Base-by-base conservation (phyloP, 1,140 invertebrate genomes). In the Camponotus floridanus region DNA sequence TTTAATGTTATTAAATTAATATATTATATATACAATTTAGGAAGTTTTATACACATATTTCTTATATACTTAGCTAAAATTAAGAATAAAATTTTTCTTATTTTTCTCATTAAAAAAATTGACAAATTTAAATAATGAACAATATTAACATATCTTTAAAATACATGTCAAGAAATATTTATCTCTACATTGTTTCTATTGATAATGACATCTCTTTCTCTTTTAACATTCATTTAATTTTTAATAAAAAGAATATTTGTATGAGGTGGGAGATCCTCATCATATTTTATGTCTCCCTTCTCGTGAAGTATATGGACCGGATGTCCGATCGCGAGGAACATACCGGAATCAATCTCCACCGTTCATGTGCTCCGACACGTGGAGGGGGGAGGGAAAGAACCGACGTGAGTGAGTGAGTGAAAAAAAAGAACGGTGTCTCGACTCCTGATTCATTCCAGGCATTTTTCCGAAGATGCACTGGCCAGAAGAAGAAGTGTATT, bases 401-500 rank as follows among this genome's bases (percentile, higher is more conserved):
- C 62, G n/a, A 18, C 4, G 18, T 67, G 39, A 76, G 11, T 8
- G 11, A 55, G 4, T 45, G 26, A 21, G 18, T 45, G 55, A 80
- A n/a, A 59, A 59, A 61, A n/a, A 59, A 79, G 51, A 39, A 8
- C n/a, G 36, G 62, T 81, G 57, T 74, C 61, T 31, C 74, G 45
- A 81, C 64, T 80, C 87, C 45, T 85, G 87, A 80, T 87, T 88
- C 80, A 88, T 90, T 74, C 59, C 70, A 81, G 86, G 87, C 90
- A 92, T 92, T 93, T 93, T 93, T 92, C 92, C 92, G 92, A 93
- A 93, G 93, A 94, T 93, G 91, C 92, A 91, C 91, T 91, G 92
- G 93, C 92, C 93, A 93, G 92, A 93, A 92, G 92, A 92, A 93
- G 92, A 92, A 93, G 93, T 92, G 90, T 91, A 94, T 94, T 94